Evolutionary conservation across 2,797 vertebrate species (phyloP), one percentile per base, ranked within the genome.

Genomic region (Gymnothorax javanicus): DNA sequence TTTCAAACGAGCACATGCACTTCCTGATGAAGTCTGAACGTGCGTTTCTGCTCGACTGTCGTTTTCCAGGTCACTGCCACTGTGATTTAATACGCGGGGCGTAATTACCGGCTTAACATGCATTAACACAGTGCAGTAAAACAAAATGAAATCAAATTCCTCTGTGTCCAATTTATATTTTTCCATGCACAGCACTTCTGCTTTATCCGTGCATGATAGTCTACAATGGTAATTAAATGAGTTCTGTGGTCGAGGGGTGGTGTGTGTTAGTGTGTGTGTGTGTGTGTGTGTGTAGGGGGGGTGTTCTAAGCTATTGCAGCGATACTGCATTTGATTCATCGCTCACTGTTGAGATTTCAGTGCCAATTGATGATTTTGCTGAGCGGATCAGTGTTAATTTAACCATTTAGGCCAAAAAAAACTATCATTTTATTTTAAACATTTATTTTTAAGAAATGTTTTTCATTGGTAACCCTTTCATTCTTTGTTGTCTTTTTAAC

Each of bases 61-160:
- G 50, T 58, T 57, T 67, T 82, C 79, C 50, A 56, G 54, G n/a
- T 57, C 56, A 82, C 54, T 11, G 79, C 52, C 52, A 0, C 79
- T 82, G n/a, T 58, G 58, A 58, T 83, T 58, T 27, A 83, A 83
- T 83, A 27, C 25, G 17, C 27, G 33, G n/a, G 12, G 82, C 57
- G 5, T 83, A 83, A 83, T 83, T 58, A 83, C 57, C 27, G 17
- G 25, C 82, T 83, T 50, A 83, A 58, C 58, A 43, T 60, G 58
- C 57, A 83, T 59, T 33, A 83, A 83, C 82, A 43, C 56, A 25
- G 82, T n/a, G 82, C 82, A 59, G 56, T 83, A 83, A 83, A 83
- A 25, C 27, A 50, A 3, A 57, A 58, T 57, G 50, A 82, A 58
- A 82, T 23, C 23, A 9, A 60, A 23, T 86, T 27, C 56, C 83